Evolutionary conservation across 1,140 invertebrate species (phyloP), one percentile per base, ranked within the genome.

Genomic region (Liolophura sinensis): DNA sequence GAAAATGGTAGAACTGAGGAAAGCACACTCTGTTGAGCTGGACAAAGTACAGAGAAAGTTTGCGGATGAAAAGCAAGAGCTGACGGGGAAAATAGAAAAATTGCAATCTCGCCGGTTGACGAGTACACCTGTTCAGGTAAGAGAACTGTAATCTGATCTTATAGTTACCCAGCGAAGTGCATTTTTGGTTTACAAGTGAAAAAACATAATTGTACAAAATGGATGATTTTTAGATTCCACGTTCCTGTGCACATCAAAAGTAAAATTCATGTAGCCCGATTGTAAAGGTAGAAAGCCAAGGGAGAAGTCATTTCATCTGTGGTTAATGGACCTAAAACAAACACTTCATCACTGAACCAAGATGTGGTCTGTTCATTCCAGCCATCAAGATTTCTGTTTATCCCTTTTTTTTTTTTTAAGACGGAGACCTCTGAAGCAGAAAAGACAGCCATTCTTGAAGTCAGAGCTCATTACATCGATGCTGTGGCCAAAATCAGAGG

Each of bases 401-500:
- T 61, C 22, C n/a, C n/a, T n/a, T n/a, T n/a, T 31, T 64, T 48
- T 12, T 58, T 31, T 47, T 62, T 70, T 15, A 67, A 77, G 73
- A 77, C 73, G 46, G 75, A 77, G 40, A 52, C 40, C 40, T 65
- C 57, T 11, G 70, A 71, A 49, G 57, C 54, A n/a, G 59, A 67
- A 7, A 62, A 50, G 65, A 70, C 15, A 48, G 61, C 40, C 31
- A 16, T 75, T 50, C 49, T 65, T 27, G 63, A 69, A 27, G 47
- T 78, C n/a, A 71, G 71, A 57, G 70, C 62, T 1, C 72, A 78
- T 46, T 78, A 78, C 63, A 20, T 78, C 18, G 68, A 71, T n/a
- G 72, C 75, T 0, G 72, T 78, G 15, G 68, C 61, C 18, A 78
- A 78, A 64, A 78, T 78, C 1, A 77, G 72, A 76, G 75, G 77